A percentile compares a stretch with the other conserved stretches of the same genome.
Conservation (phyloP, 2,113 vertebrate species). For the Acrocephalus kingi region DNA sequence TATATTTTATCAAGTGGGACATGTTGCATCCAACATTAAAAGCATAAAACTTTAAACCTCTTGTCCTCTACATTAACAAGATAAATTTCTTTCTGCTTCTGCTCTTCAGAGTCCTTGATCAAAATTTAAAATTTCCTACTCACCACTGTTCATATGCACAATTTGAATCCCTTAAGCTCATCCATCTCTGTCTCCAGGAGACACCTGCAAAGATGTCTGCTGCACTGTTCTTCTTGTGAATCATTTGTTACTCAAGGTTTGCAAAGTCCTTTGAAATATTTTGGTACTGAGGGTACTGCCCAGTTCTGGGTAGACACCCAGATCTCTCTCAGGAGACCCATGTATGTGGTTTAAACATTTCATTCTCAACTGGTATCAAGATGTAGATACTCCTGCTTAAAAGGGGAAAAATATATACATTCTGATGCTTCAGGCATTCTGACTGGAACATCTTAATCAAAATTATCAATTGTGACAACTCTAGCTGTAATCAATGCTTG, state of each 20-base stretch:
- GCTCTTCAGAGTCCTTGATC: neutral
- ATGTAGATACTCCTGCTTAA: neutral
- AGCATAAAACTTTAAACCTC: neutral
- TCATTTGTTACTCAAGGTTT: neutral
- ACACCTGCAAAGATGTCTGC: neutral
- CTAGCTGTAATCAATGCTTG: neutral
- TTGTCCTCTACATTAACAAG: neutral
- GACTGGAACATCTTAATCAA: neutral
- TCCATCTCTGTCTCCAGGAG: neutral
- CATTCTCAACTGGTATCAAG: neutral
- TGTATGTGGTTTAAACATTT: accelerated
- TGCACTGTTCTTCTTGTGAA: neutral
- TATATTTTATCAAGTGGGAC: neutral
- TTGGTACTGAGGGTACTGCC: neutral
- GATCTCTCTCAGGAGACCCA: neutral
- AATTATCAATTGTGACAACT: neutral
- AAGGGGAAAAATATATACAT: neutral
- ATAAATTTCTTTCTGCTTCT: neutral
- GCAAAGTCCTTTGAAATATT: neutral
- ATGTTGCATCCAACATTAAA: neutral
- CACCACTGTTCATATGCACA: accelerated
- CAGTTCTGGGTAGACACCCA: neutral
- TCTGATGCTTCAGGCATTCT: neutral
- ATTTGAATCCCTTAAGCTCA: neutral
- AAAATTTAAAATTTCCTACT: neutral